These are phyloP conservation scores for Bombylius discolor DNA, from an alignment of 2,888 invertebrate species.

Conservation along the genomic window DNA sequence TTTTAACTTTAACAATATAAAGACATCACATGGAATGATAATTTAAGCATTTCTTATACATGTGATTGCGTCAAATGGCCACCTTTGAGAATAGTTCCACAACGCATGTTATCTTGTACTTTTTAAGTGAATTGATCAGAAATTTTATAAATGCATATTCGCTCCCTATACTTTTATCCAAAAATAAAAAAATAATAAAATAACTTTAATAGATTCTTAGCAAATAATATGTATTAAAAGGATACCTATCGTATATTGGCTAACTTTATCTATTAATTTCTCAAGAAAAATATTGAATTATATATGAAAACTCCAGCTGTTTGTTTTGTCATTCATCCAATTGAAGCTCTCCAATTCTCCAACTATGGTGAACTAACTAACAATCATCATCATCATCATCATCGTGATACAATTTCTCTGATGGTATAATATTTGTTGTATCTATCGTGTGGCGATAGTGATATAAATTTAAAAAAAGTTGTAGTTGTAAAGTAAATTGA, in stretches of 20 bases:
- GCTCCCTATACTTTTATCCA: background rate
- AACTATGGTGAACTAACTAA: background rate
- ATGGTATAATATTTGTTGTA: background rate
- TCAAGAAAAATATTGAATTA: background rate
- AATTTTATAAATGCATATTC: background rate
- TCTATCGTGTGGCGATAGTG: background rate
- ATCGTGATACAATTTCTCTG: too few species aligned
- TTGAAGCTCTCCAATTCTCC: slow-evolving; percentile 5
- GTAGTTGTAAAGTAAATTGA: slow-evolving; percentile 5
- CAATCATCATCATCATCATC: too few species aligned
- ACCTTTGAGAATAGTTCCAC: slow-evolving; percentile 9
- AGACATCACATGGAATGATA: slow-evolving; percentile 15
- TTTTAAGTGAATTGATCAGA: background rate
- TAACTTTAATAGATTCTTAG: background rate
- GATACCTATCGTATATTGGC: too few species aligned
- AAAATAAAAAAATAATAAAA: too few species aligned
- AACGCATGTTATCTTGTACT: slow-evolving; percentile 1
- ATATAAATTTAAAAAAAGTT: background rate
- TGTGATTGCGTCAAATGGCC: slow-evolving; percentile 14
- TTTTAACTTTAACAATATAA: slow-evolving; percentile 12
- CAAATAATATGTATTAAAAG: background rate
- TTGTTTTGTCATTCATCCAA: slow-evolving; percentile 15
- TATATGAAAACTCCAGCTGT: slow-evolving; percentile 4
- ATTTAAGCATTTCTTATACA: slow-evolving; percentile 12
- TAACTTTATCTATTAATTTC: background rate